These are phyloP conservation scores for Coregonus clupeaformis DNA, from an alignment of 2,113 vertebrate genomes.

Conservation along the genomic window DNA sequence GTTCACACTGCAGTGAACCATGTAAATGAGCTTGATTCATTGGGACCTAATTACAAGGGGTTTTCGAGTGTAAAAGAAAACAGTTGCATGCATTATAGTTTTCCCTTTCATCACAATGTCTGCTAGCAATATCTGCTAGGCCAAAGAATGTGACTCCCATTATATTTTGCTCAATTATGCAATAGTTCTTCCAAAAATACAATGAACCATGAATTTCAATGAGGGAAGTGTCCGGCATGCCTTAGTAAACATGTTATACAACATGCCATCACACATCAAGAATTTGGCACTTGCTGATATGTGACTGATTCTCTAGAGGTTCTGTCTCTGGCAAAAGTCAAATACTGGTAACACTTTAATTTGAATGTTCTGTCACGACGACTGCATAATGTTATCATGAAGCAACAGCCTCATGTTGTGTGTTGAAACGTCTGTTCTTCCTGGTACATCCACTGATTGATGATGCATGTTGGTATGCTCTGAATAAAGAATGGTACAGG, in stretches of 20 bases:
- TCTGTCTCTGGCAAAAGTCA: too few relatives aligned
- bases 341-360: background rate
- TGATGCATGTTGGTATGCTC: background rate
- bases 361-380: background rate
- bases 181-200: conserved; percentile 35
- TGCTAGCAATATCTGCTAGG: background rate
- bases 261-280: background rate
- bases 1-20: conserved; percentile 39
- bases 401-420: background rate
- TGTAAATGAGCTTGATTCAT: conserved; percentile 39
- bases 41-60: conserved; percentile 31
- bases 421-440: background rate
- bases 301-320: background rate
- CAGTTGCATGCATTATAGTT: conserved; percentile 36
- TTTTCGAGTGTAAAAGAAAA: conserved; percentile 35
- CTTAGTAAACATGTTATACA: too few relatives aligned
- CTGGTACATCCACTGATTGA: background rate
- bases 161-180: conserved; percentile 46
- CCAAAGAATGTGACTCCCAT: conserved; percentile 45
- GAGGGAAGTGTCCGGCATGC: background rate
- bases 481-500: background rate
- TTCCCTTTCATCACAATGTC: conserved; percentile 46
- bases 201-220: background rate
- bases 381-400: background rate
- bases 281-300: background rate